These are phyloP conservation scores for Maccullochella peelii DNA, from an alignment of 2,113 vertebrate species.

Conservation along the genomic window DNA sequence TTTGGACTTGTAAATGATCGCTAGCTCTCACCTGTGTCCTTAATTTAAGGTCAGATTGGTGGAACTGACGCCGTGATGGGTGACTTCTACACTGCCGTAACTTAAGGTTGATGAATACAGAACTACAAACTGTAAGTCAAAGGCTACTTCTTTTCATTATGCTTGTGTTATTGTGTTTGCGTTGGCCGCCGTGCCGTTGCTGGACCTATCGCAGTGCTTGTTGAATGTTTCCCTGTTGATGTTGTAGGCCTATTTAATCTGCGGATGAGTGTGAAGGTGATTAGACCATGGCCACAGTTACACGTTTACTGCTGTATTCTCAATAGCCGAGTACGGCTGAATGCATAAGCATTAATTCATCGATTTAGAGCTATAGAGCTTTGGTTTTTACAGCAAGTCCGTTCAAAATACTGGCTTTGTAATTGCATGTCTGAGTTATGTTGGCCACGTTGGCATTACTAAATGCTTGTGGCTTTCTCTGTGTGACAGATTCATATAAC, in stretches of 20 bases:
- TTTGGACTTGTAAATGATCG: too few relatives aligned
- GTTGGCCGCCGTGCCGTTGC: neutral
- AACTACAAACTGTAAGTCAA: constrained; percentile 16
- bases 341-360: neutral
- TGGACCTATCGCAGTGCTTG: neutral
- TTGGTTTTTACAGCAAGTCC: neutral
- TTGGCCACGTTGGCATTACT: neutral
- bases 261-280: neutral
- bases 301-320: neutral
- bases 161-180: neutral
- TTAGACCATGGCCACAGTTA: neutral
- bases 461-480: neutral
- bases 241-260: neutral
- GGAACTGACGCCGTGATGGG: neutral
- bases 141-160: neutral
- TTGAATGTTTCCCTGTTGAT: neutral
- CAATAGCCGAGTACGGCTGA: neutral
- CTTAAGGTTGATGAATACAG: neutral
- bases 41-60: neutral
- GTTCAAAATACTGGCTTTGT: neutral
- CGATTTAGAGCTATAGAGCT: neutral
- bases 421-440: neutral
- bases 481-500: neutral
- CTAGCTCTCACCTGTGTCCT: too few relatives aligned
- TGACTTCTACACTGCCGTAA: neutral